phyloP scores from a whole-genome alignment of 2,888 invertebrate species.

The Empis stercorea region DNA sequence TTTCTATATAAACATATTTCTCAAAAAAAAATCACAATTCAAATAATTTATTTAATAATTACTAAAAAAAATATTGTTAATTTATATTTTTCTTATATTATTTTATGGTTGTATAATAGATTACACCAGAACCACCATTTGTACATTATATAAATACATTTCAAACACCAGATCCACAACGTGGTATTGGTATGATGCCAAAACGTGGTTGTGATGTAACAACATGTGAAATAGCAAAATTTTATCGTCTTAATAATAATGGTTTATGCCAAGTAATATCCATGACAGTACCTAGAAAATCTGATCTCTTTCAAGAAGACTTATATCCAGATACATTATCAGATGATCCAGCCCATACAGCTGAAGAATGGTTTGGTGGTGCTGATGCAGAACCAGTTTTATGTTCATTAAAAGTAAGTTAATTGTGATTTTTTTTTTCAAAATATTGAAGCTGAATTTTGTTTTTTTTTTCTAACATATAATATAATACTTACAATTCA shows the following conservation, averaged over 20 bases:
- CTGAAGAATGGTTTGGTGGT: constrained; percentile 86
- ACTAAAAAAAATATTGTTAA: no score
- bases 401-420: constrained; percentile 78
- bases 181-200: constrained; percentile 96
- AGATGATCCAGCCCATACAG: constrained; percentile 75
- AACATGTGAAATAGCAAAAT: constrained; percentile 87
- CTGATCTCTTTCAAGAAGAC: constrained; percentile 94
- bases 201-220: constrained; percentile 92
- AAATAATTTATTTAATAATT: no score
- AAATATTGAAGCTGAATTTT: no score
- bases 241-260: constrained; percentile 90
- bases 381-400: constrained; percentile 82
- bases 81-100: constrained; percentile 5
- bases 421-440: not conserved
- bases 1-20: no score
- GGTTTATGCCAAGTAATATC: constrained; percentile 81
- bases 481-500: no score
- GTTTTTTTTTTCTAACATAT: no score
- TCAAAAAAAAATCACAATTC: no score
- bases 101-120: constrained; percentile 41
- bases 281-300: constrained; percentile 98
- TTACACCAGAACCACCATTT: constrained; percentile 86
- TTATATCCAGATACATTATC: constrained; percentile 91
- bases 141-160: constrained; percentile 95
- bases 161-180: constrained; percentile 94